Evolutionary conservation across 2,888 invertebrate genomes (phyloP).

Genomic region (Deilephila elpenor): DNA sequence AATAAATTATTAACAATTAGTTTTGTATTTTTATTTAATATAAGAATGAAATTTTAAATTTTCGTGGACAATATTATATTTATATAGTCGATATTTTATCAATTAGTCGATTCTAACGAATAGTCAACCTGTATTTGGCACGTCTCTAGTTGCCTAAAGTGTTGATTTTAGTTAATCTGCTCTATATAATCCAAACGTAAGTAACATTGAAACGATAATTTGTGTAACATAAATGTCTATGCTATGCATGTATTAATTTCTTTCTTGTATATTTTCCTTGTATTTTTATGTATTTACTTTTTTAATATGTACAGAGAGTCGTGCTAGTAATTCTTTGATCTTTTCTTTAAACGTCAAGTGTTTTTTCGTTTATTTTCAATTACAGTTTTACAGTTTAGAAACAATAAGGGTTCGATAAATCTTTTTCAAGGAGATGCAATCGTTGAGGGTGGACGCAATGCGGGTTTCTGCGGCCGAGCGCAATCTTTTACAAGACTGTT

Average conservation of each 20-base stretch:
- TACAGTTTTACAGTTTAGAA: constrained; percentile 81
- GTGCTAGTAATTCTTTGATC: background rate
- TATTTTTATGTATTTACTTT: constrained; percentile 4
- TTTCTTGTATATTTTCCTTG: constrained; percentile 18
- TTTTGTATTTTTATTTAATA: background rate
- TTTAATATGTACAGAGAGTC: background rate
- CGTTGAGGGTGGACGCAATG: constrained; percentile 46
- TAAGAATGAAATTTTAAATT: background rate
- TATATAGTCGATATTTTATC: background rate
- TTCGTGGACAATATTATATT: background rate
- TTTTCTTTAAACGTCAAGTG: constrained; percentile 5
- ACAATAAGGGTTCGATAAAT: constrained; percentile 79
- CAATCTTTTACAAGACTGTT: constrained; percentile 54
- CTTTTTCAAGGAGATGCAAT: constrained; percentile 70
- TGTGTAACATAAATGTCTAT: background rate
- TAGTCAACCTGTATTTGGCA: background rate
- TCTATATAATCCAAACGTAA: constrained; percentile 21
- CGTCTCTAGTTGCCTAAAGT: constrained; percentile 22
- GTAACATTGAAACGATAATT: constrained; percentile 8
- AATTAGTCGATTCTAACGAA: constrained; percentile 17
- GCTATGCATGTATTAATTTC: constrained; percentile 20
- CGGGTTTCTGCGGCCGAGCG: constrained; percentile 30
- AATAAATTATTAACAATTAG: background rate
- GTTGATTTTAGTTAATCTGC: constrained; percentile 3
- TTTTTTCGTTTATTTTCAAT: constrained; percentile 54